Percentiles rank a stretch among this genome's conserved stretches.
phyloP scores from a whole-genome alignment of 2,888 invertebrate species.

The Ommatoiulus sabulosus region DNA sequence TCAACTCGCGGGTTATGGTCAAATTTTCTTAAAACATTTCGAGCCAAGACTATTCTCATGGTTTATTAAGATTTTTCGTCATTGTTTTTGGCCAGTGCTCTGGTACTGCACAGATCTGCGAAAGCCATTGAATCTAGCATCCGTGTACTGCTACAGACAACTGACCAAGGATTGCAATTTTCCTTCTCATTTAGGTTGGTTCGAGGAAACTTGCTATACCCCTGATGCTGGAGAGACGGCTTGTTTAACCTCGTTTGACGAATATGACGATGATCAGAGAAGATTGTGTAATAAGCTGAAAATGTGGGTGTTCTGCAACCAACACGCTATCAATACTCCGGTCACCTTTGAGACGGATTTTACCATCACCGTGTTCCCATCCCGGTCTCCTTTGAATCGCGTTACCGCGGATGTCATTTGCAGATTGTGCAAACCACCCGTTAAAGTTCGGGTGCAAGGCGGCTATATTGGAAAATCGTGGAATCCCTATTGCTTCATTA shows the following conservation, averaged over 20 bases:
- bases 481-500: slow-evolving; percentile 28
- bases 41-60: not conserved
- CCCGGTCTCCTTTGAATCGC: not conserved
- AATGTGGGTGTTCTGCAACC: slow-evolving; percentile 24
- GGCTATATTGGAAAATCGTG: not conserved
- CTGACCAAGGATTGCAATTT: slow-evolving; percentile 40
- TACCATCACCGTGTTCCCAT: slow-evolving; percentile 4
- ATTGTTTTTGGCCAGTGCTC: not conserved
- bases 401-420: slow-evolving; percentile 16
- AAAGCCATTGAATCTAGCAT: slow-evolving; percentile 43
- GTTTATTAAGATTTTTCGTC: not conserved
- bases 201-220: not conserved
- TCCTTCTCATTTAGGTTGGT: slow-evolving; percentile 22
- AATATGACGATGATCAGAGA: not conserved
- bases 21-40: not conserved
- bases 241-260: not conserved
- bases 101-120: not conserved
- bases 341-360: slow-evolving; percentile 15
- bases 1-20: not conserved
- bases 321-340: not conserved
- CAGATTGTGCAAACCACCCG: slow-evolving; percentile 25
- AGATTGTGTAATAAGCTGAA: slow-evolving; percentile 3
- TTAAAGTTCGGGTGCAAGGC: slow-evolving; percentile 18
- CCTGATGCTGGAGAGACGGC: not conserved
- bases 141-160: not conserved